These are phyloP conservation scores for Poeciliopsis gracilis DNA, from an alignment of 2,797 vertebrate species.

Conservation along the genomic window DNA sequence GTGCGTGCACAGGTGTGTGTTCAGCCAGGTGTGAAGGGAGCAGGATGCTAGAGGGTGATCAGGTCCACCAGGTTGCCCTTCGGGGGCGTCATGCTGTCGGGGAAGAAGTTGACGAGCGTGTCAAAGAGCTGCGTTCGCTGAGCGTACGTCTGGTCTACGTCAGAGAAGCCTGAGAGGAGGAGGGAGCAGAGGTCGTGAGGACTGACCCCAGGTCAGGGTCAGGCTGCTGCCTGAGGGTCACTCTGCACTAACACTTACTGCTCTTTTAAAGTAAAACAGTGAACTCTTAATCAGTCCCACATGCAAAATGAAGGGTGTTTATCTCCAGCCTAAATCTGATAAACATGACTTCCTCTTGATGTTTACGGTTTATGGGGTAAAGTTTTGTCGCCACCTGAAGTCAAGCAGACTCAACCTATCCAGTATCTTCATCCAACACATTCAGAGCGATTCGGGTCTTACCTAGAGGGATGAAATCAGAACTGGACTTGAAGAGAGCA, in stretches of 20 bases:
- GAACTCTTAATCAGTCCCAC: not conserved
- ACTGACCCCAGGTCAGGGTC: not conserved
- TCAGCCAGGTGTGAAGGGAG: slow-evolving; percentile 21
- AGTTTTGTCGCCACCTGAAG: not conserved
- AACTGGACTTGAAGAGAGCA: slow-evolving; percentile 95
- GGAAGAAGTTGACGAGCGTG: slow-evolving; percentile 98
- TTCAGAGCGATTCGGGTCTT: slow-evolving; percentile 66
- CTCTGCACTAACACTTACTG: not conserved
- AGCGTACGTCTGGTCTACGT: slow-evolving; percentile 96
- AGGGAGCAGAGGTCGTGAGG: not conserved
- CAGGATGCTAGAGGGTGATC: slow-evolving; percentile 90
- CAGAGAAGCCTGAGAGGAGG: slow-evolving; percentile 88
- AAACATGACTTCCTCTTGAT: not conserved
- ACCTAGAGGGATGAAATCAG: slow-evolving; percentile 97
- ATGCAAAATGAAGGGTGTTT: not conserved
- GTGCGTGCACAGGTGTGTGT: slow-evolving; percentile 19
- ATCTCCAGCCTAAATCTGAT: not conserved
- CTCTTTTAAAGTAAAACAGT: not conserved
- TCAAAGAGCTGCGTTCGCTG: slow-evolving; percentile 98
- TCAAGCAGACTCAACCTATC: not conserved
- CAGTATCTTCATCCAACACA: not conserved
- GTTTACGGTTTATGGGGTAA: not conserved
- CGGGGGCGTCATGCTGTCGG: slow-evolving; percentile 98
- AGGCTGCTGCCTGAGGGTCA: not conserved
- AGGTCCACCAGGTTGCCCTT: slow-evolving; percentile 99